A percentile compares a stretch with the other conserved stretches of the same genome.
phyloP scores from a whole-genome alignment of 1,140 invertebrate genomes.

The Heliconius hermathena region DNA sequence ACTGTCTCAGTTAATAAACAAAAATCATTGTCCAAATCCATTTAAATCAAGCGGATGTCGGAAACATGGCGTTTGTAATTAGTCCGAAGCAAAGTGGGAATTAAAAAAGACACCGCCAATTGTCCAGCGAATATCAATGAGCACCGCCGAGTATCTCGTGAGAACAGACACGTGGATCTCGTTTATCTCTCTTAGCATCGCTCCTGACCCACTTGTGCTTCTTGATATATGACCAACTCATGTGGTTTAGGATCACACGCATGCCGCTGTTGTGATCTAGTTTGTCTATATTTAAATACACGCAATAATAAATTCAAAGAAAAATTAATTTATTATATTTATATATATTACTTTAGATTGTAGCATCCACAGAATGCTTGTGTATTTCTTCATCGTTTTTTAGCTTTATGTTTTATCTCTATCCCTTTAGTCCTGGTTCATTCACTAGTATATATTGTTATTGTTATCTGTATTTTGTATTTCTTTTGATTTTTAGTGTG shows the following conservation, averaged over 20 bases:
- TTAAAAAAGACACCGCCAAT: constrained; percentile 59
- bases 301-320: not conserved
- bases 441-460: no score
- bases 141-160: constrained; percentile 17
- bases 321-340: no score
- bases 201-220: constrained; percentile 20
- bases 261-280: not conserved
- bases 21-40: constrained; percentile 30
- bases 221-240: not conserved
- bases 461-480: no score
- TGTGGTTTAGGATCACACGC: not conserved
- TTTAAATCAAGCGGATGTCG: constrained; percentile 32
- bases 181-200: constrained; percentile 6
- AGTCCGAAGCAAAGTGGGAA: constrained; percentile 38
- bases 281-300: not conserved
- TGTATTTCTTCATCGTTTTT: no score
- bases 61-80: constrained; percentile 29
- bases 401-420: no score
- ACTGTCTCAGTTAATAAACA: constrained; percentile 21
- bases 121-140: constrained; percentile 39
- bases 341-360: no score
- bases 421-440: no score
- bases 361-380: no score
- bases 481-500: no score
- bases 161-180: constrained; percentile 18